A percentile compares a stretch with the other conserved stretches of the same genome.
phyloP scores from a whole-genome alignment of 2,888 invertebrate genomes.

The Synergus laeviventris region DNA sequence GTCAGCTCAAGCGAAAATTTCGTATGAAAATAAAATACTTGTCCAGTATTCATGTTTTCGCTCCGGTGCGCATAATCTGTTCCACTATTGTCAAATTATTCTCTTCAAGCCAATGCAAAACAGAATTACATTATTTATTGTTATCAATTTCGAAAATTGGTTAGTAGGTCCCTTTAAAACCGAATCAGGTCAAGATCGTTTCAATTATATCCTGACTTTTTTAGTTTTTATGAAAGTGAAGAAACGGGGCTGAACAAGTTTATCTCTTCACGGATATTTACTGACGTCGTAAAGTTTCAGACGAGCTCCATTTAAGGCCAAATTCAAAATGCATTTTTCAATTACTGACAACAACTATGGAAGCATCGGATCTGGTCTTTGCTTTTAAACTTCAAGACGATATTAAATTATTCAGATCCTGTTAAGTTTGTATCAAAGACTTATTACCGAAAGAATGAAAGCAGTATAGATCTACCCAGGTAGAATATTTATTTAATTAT shows the following conservation, averaged over 20 bases:
- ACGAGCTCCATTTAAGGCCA: constrained; percentile 10
- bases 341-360: background rate
- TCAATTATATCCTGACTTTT: background rate
- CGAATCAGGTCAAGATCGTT: constrained; percentile 24
- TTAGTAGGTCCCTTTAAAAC: background rate
- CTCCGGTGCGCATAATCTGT: background rate
- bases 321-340: constrained; percentile 7
- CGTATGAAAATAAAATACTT: background rate
- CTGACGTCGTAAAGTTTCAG: constrained; percentile 30
- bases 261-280: constrained; percentile 21
- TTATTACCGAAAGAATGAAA: too few relatives aligned
- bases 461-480: too few relatives aligned
- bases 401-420: too few relatives aligned
- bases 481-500: too few relatives aligned
- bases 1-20: background rate
- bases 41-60: background rate
- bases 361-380: constrained; percentile 6
- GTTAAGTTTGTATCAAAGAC: too few relatives aligned
- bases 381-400: too few relatives aligned
- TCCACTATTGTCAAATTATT: background rate
- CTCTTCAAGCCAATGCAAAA: background rate
- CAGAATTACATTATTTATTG: background rate
- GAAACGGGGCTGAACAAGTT: constrained; percentile 10
- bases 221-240: constrained; percentile 15
- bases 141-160: background rate